Percentiles rank a stretch among this genome's conserved stretches.
phyloP scores from a whole-genome alignment of 1,140 invertebrate species.

The Papilio helenus region DNA sequence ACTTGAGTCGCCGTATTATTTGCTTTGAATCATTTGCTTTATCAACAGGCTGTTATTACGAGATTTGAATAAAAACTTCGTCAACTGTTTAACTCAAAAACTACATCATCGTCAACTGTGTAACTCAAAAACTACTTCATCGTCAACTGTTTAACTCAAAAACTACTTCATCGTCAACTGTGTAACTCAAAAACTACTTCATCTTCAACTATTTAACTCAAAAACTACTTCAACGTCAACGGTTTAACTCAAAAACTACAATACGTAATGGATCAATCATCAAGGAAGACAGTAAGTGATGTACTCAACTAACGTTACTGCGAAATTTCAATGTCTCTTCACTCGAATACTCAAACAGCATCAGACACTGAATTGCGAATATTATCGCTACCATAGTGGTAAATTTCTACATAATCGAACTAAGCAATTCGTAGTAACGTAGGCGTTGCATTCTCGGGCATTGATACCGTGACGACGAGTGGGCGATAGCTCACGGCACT shows the following conservation, averaged over 20 bases:
- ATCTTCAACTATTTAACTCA: too few species aligned
- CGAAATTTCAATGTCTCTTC: neutral
- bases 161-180: too few species aligned
- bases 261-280: neutral
- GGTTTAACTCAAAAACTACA: too few species aligned
- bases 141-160: too few species aligned
- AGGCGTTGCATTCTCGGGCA: neutral
- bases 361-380: neutral
- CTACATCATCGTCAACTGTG: too few species aligned
- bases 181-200: too few species aligned
- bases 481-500: neutral
- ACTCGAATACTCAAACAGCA: neutral
- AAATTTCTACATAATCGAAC: neutral
- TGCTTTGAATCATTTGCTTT: neutral
- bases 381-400: neutral
- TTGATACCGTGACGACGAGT: neutral
- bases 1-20: neutral
- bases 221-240: too few species aligned
- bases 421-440: neutral
- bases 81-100: too few species aligned
- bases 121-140: too few species aligned
- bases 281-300: too few species aligned
- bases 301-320: too few species aligned
- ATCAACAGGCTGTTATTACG: neutral
- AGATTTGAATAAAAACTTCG: neutral